A percentile compares a stretch with the other conserved stretches of the same genome.
phyloP scores from a whole-genome alignment of 2,113 vertebrate species.

The Datnioides undecimradiatus region DNA sequence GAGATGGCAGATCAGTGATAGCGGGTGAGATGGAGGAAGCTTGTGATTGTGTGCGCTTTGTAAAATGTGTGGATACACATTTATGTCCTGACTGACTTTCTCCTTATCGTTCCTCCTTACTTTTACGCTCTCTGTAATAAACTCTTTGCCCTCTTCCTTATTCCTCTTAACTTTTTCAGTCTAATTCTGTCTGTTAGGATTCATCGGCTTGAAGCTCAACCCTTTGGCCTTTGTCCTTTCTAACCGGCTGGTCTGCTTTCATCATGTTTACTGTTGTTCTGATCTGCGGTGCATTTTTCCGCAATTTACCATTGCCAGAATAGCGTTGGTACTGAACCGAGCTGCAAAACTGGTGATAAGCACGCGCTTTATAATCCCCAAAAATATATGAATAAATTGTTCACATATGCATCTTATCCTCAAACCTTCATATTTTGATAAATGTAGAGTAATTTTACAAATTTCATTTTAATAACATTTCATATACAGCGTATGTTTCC shows the following conservation, averaged over 20 bases:
- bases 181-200: neutral
- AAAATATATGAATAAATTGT: neutral
- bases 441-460: neutral
- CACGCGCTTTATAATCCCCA: no score
- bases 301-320: neutral
- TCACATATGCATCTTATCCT: neutral
- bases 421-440: neutral
- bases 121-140: neutral
- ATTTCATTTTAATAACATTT: no score
- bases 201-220: neutral
- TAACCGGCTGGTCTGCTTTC: neutral
- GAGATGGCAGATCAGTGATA: conserved; percentile 27
- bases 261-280: neutral
- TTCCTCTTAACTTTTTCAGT: neutral
- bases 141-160: neutral
- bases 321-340: neutral
- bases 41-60: neutral
- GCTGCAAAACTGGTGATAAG: neutral
- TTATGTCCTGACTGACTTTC: neutral
- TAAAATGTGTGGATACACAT: neutral
- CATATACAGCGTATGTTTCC: no score
- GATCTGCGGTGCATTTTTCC: neutral
- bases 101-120: neutral
- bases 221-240: neutral
- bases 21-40: conserved; percentile 3